Evolutionary conservation across 2,113 vertebrate species (phyloP).

Genomic region (Dicrurus megarhynchus): DNA sequence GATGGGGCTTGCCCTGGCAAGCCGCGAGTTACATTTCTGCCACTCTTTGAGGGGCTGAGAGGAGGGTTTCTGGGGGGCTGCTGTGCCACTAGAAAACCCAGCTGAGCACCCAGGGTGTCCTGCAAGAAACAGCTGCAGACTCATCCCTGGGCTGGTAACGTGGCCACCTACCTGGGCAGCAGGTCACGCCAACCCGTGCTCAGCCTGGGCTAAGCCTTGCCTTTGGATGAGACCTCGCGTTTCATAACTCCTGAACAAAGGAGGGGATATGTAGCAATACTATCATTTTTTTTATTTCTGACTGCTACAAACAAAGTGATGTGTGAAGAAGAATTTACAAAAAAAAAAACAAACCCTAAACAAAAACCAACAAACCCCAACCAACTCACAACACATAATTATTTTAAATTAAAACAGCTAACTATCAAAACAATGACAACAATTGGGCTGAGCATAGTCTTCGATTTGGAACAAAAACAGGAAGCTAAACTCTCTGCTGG

Average conservation of each 20-base stretch:
- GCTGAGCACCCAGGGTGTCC: background rate
- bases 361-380: background rate
- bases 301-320: background rate
- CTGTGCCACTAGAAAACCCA: background rate
- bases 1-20: background rate
- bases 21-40: background rate
- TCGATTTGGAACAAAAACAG: conserved; percentile 44
- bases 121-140: background rate
- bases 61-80: background rate
- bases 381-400: background rate
- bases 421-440: background rate
- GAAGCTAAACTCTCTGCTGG: conserved; percentile 42
- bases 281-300: background rate
- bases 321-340: background rate
- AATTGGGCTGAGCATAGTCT: background rate
- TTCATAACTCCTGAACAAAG: background rate
- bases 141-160: rapidly evolving
- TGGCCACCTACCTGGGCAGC: background rate
- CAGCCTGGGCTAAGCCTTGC: background rate
- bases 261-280: background rate
- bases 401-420: conserved; percentile 37
- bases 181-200: rapidly evolving
- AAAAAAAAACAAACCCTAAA: background rate
- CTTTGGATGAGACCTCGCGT: background rate
- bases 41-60: background rate